Base-by-base conservation (phyloP, 2,797 vertebrate species). In the Lagodon rhomboides region DNA sequence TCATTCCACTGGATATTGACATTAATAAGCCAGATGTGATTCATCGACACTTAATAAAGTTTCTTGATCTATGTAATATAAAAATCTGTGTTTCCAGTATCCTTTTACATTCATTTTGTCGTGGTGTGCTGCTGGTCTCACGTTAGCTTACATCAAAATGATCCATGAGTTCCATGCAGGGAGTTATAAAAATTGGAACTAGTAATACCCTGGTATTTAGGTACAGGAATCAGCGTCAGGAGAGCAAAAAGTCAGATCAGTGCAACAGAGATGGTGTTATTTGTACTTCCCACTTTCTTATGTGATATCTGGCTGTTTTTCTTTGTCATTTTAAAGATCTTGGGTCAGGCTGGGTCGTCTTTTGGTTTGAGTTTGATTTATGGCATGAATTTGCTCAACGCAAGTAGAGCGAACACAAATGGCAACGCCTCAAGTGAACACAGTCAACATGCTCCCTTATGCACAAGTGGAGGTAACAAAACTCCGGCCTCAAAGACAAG, bases 1-100 rank as follows among this genome's bases (percentile, higher is more conserved):
- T 11, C 49, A 22, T 22, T 44, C 60, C 2, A 3, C 15, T 34
- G 13, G 20, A 56, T 41, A 7, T 8, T 38, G 68, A 67, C 59
- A 44, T 53, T 61, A 30, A n/a, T n/a, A 55, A 47, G 44, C 20
- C 68, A 70, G 25, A 65, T 50, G 56, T 23, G n/a, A 49, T 11
- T 50, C 46, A 65, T 9, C 27, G 25, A 65, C 44, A 18, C 12
- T 47, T 18, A 63, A 63, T 47, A 47, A 46, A 50, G 25, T 50
- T 9, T n/a, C 38, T 50, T n/a, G 3, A 41, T 13, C 0, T 1
- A 25, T 60, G 46, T 8, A 38, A 23, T 23, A 20, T 20, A 72
- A 47, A 47, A 30, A 16, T 38, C 1, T 23, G 12, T 22, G 34
- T 43, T 43, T 25, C 46, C 9, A 6, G 17, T 13, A 15, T 54